phyloP scores from a whole-genome alignment of 1,140 invertebrate genomes.

The Telenomus remus region DNA sequence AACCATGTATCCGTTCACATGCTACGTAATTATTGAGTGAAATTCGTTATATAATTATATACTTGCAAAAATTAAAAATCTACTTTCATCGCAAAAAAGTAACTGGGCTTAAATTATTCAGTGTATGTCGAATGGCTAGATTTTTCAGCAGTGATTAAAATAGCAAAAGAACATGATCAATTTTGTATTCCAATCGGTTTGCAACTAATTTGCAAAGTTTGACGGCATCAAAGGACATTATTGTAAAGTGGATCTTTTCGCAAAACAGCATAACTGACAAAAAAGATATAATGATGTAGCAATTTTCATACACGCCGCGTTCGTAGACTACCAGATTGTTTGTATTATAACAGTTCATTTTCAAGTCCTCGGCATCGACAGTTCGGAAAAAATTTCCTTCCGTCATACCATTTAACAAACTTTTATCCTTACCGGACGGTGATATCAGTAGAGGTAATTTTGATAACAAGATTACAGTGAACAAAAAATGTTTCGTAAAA shows the following conservation, averaged over 20 bases:
- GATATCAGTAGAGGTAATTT: constrained; percentile 7
- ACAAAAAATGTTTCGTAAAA: constrained; percentile 21
- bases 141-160: too few species aligned
- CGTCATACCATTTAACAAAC: constrained; percentile 18
- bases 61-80: too few species aligned
- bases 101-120: too few species aligned
- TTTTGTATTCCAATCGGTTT: too few species aligned
- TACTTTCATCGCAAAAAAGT: too few species aligned
- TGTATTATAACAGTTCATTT: constrained; percentile 35
- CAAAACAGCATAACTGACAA: background rate
- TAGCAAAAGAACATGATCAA: too few species aligned
- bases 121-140: too few species aligned
- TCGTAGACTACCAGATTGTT: constrained; percentile 10
- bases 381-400: constrained; percentile 22
- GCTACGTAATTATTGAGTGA: too few species aligned
- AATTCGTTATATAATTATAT: too few species aligned
- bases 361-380: constrained; percentile 10
- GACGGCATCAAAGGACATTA: background rate
- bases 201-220: too few species aligned
- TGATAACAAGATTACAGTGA: too few species aligned
- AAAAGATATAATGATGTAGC: constrained; percentile 30
- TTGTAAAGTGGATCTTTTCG: constrained; percentile 2
- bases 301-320: constrained; percentile 20
- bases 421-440: constrained; percentile 13
- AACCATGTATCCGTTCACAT: too few species aligned